Base-by-base conservation (phyloP, 2,888 invertebrate species). In the Ischnus inquisitorius region DNA sequence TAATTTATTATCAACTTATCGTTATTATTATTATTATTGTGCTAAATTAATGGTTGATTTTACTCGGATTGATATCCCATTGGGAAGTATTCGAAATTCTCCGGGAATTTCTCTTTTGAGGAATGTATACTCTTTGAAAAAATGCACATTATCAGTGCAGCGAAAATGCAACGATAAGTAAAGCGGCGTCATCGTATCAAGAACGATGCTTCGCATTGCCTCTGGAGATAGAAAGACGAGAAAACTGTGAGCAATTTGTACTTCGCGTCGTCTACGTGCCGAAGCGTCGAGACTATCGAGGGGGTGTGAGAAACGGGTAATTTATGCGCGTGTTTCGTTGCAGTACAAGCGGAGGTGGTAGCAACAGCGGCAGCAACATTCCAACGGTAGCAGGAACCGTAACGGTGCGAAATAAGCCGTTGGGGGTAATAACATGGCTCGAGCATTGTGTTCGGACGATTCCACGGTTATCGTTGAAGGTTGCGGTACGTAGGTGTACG, bases 391-490 rank as follows among this genome's bases (percentile, higher is more conserved):
- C 74, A 68, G 57, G 12, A 76, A 82, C 81, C 83, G 79, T 85
- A 85, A 85, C 83, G 83, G 83, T 81, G 83, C 82, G 82, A 78
- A 79, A 83, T 82, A 85, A 85, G 81, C 81, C 83, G 82, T 71
- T 82, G 46, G 81, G 76, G 77, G 82, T 83, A 85, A 85, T 82
- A 83, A 82, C 69, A 84, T 64, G 78, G 48, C 60, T 46, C 65
- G 76, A 83, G 83, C 76, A 83, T 83, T 72, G 83, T 85, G 57
- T 72, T 69, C 64, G 57, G 74, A 76, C 76, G 57, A 76, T 77
- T 79, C 74, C 67, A 54, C 69, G 67, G 25, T 69, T n/a, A 62
- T 82, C 54, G 82, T 65, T 19, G 51, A 75, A 62, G 72, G 51
- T 22, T 34, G 41, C 14, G 28, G 67, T 25, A 41, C 67, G 19